Evolutionary conservation across 2,797 vertebrate genomes (phyloP).

Genomic region (Eidolon dupreanum): DNA sequence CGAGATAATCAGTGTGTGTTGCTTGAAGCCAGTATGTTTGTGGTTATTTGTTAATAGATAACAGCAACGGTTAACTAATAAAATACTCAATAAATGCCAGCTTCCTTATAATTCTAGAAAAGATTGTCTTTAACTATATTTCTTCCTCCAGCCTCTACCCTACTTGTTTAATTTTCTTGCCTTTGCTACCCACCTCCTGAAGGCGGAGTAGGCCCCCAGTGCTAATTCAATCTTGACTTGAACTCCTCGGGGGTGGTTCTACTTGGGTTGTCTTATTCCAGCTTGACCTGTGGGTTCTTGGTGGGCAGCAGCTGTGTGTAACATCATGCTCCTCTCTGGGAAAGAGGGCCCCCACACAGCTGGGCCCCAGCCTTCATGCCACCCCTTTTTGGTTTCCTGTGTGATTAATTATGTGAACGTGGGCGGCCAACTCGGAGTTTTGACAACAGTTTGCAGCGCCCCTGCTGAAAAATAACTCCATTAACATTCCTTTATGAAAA

Average conservation of each 20-base stretch:
- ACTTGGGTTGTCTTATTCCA: not conserved
- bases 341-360: not conserved
- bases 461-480: conserved; percentile 28
- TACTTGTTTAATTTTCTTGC: not conserved
- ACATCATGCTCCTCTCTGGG: not conserved
- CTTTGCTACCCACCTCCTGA: not conserved
- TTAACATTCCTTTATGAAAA: conserved; percentile 46
- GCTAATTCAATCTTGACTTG: not conserved
- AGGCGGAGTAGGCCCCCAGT: fast-evolving
- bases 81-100: not conserved
- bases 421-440: conserved; percentile 15
- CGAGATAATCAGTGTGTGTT: not conserved
- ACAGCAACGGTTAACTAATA: not conserved
- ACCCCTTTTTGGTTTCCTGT: conserved; percentile 1
- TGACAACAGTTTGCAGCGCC: not conserved
- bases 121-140: not conserved
- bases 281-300: not conserved
- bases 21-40: not conserved
- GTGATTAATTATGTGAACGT: conserved; percentile 45
- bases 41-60: not conserved
- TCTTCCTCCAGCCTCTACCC: not conserved
- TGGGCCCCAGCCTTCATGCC: not conserved
- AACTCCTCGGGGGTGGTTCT: not conserved
- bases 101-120: not conserved
- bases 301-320: not conserved